Conservation (phyloP, 2,113 vertebrate genomes). For the Galbula dea region DNA sequence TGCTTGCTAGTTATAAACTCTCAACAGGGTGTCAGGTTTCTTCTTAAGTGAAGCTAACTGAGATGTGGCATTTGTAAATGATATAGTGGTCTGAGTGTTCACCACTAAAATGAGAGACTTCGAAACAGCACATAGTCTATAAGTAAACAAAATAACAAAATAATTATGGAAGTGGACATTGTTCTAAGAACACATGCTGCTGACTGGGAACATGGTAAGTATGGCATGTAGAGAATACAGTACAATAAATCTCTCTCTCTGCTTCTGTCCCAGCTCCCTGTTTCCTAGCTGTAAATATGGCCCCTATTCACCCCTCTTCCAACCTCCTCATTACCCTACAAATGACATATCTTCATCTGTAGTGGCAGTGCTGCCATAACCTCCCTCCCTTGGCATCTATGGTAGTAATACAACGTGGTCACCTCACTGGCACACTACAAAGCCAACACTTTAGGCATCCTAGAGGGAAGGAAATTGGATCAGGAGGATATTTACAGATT, state of each 20-base stretch:
- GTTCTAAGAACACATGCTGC: not conserved
- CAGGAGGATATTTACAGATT: slow-evolving; percentile 23
- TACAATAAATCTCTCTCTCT: not conserved
- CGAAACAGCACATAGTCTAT: not conserved
- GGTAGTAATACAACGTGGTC: not conserved
- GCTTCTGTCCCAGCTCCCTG: not conserved
- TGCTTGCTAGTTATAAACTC: not conserved
- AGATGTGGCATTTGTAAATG: not conserved
- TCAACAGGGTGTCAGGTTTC: not conserved
- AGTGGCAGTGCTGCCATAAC: not conserved
- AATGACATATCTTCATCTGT: not conserved
- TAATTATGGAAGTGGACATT: not conserved
- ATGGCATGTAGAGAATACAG: not conserved
- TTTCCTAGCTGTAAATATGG: not conserved
- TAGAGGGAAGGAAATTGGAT: slow-evolving; percentile 42
- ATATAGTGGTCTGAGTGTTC: not conserved
- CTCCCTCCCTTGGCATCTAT: not conserved
- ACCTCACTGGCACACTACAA: not conserved
- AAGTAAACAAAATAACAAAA: not conserved
- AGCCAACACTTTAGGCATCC: not conserved
- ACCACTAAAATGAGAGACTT: not conserved
- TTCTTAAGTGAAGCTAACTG: not conserved
- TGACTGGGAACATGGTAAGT: not conserved
- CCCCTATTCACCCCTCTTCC: no score
- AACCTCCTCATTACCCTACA: not conserved